Percentiles rank a stretch among this genome's conserved stretches.
Conservation (phyloP, 1,140 invertebrate species). For the Monochamus saltuarius region DNA sequence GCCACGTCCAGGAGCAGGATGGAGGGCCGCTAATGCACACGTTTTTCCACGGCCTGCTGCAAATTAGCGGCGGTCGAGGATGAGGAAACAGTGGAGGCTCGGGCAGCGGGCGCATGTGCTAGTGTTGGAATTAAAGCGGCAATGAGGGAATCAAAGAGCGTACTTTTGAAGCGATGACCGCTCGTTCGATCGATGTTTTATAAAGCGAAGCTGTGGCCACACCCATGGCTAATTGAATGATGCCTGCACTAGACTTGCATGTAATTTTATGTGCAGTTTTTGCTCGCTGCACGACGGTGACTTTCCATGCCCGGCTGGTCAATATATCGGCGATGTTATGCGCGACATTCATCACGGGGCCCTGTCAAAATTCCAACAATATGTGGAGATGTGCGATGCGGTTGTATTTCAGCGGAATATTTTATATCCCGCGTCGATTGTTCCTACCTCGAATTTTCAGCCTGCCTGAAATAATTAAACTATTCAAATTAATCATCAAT, state of each 20-base stretch:
- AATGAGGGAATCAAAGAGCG: constrained; percentile 53
- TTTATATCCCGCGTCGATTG: constrained; percentile 33
- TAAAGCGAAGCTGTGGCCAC: constrained; percentile 51
- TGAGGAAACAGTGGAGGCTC: constrained; percentile 34
- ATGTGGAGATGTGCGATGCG: constrained; percentile 23
- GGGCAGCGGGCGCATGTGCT: constrained; percentile 45
- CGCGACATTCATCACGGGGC: constrained; percentile 30
- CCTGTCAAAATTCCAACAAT: constrained; percentile 38
- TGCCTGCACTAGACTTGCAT: constrained; percentile 42
- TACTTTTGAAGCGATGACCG: constrained; percentile 54
- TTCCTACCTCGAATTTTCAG: constrained; percentile 26
- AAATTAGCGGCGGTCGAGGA: constrained; percentile 23
- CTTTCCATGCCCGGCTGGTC: constrained; percentile 22
- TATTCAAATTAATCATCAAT: constrained; percentile 29
- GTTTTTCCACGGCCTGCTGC: constrained; percentile 27
- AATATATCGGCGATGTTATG: constrained; percentile 25
- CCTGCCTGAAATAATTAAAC: constrained; percentile 30
- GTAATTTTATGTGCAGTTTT: constrained; percentile 38
- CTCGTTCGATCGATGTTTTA: constrained; percentile 54
- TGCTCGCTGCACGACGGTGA: constrained; percentile 21
- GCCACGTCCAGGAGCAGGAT: constrained; percentile 13
- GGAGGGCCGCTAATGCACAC: constrained; percentile 20
- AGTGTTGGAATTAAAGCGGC: constrained; percentile 49
- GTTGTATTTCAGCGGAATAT: constrained; percentile 36
- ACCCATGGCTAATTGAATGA: constrained; percentile 53